Evolutionary conservation across 1,140 invertebrate species (phyloP).

Genomic region (Ceratina japonica): DNA sequence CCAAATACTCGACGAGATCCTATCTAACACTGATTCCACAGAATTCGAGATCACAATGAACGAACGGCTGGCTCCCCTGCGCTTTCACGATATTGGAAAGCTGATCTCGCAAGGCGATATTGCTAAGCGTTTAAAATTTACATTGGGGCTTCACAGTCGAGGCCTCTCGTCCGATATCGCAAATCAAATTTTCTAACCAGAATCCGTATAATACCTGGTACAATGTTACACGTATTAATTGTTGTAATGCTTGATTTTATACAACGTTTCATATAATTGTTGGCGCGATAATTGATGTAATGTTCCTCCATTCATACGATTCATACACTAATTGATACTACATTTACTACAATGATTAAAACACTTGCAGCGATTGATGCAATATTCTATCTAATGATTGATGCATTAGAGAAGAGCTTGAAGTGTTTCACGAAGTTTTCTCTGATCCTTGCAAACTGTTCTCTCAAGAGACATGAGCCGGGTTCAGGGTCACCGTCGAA

Average conservation of each 20-base stretch:
- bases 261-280: not conserved
- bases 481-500: not conserved
- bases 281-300: too few relatives aligned
- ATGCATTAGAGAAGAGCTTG: too few relatives aligned
- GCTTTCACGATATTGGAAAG: slow-evolving; percentile 45
- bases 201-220: too few relatives aligned
- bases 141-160: slow-evolving; percentile 34
- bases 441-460: not conserved
- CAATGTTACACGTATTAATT: too few relatives aligned
- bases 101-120: slow-evolving; percentile 52
- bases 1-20: slow-evolving; percentile 18
- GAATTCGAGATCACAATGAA: slow-evolving; percentile 49
- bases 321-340: too few relatives aligned
- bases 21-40: slow-evolving; percentile 36
- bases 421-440: not conserved
- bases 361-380: too few relatives aligned
- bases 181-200: not conserved
- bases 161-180: not conserved
- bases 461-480: not conserved
- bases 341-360: too few relatives aligned
- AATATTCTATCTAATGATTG: too few relatives aligned
- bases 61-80: slow-evolving; percentile 42
- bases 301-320: too few relatives aligned
- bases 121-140: slow-evolving; percentile 42
- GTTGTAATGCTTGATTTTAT: not conserved